Evolutionary conservation across 2,888 invertebrate species (phyloP).

Genomic region (Emmelina monodactyla): DNA sequence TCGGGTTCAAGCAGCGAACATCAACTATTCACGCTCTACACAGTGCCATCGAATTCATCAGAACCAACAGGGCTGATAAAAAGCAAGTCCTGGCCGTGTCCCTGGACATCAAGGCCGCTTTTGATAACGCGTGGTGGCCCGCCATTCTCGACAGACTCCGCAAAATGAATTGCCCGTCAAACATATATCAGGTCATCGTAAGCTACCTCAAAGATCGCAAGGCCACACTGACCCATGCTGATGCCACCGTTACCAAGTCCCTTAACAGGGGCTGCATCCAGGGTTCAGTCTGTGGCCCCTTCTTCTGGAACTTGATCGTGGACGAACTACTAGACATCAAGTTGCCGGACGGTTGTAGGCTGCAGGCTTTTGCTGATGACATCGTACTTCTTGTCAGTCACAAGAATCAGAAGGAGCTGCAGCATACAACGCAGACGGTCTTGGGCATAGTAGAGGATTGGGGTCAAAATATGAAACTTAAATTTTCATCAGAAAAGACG

Average conservation of each 20-base stretch:
- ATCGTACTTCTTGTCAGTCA: slow-evolving; percentile 1
- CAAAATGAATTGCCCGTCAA: slow-evolving; percentile 2
- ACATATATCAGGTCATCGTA: slow-evolving; percentile 1
- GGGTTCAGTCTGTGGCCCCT: slow-evolving; percentile 7
- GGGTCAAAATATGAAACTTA: slow-evolving; percentile 3
- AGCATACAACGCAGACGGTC: neutral
- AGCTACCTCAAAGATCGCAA: slow-evolving; percentile 6
- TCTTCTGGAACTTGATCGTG: slow-evolving; percentile 3
- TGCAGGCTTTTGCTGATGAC: slow-evolving; percentile 3
- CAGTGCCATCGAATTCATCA: slow-evolving; percentile 5
- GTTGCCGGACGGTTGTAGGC: neutral
- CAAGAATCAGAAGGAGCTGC: neutral
- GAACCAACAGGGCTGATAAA: neutral
- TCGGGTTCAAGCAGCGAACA: slow-evolving; percentile 15
- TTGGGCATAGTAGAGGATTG: slow-evolving; percentile 1
- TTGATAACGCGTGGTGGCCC: no score
- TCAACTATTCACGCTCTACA: slow-evolving; percentile 10
- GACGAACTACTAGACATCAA: neutral
- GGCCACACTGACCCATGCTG: slow-evolving; percentile 3
- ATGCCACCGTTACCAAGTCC: slow-evolving; percentile 2
- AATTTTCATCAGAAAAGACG: slow-evolving; percentile 5
- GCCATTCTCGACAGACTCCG: slow-evolving; percentile 4
- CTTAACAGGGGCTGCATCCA: slow-evolving; percentile 14
- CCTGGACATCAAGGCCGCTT: no score
- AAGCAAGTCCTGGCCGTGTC: slow-evolving; percentile 9